phyloP scores from a whole-genome alignment of 2,888 invertebrate species.

The Glaucopsyche alexis region DNA sequence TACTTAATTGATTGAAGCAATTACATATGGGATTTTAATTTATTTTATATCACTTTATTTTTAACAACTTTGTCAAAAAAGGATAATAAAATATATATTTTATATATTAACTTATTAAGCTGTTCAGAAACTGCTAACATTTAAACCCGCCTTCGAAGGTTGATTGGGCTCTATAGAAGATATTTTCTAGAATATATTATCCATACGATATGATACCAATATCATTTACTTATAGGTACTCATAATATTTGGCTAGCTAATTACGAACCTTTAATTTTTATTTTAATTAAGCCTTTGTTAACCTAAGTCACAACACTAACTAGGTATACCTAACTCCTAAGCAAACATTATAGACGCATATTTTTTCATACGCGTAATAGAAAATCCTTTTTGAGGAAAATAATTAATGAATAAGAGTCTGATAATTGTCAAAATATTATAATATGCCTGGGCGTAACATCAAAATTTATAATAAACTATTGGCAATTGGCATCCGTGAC shows the following conservation, averaged over 20 bases:
- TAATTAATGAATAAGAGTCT: too few relatives aligned
- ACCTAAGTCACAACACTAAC: not conserved
- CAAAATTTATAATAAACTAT: too few relatives aligned
- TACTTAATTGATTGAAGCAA: too few relatives aligned
- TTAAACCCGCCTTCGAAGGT: not conserved
- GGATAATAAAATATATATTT: too few relatives aligned
- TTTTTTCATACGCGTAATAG: not conserved
- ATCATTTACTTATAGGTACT: not conserved
- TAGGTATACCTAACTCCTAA: too few relatives aligned
- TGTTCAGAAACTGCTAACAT: not conserved
- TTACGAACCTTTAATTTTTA: not conserved
- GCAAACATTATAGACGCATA: not conserved
- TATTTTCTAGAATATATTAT: conserved; percentile 11
- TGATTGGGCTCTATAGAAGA: not conserved
- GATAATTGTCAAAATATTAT: too few relatives aligned
- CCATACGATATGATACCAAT: too few relatives aligned
- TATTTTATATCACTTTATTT: not conserved
- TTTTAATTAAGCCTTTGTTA: too few relatives aligned
- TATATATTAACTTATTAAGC: too few relatives aligned
- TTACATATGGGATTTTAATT: not conserved
- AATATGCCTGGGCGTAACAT: too few relatives aligned
- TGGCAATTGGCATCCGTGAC: too few relatives aligned
- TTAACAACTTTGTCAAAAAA: too few relatives aligned
- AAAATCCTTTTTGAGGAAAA: not conserved
- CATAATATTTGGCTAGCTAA: not conserved